A percentile compares a stretch with the other conserved stretches of the same genome.
Conservation (phyloP, 1,140 invertebrate species). For the Sogatella furcifera region DNA sequence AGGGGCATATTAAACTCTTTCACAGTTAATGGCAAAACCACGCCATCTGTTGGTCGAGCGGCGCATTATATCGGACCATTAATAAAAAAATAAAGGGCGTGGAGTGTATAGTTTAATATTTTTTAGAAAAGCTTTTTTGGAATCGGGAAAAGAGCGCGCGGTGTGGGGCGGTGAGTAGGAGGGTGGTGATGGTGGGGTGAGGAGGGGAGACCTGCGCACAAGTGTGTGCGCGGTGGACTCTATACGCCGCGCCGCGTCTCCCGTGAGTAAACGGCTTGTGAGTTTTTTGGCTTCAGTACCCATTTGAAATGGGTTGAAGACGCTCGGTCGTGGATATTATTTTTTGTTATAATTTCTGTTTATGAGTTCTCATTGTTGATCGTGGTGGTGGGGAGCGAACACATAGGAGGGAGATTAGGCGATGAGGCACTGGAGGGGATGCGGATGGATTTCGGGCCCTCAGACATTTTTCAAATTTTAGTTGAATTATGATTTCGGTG, state of each 20-base stretch:
- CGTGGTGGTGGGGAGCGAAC: conserved; percentile 6
- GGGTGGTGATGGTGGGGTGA: neutral
- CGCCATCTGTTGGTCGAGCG: neutral
- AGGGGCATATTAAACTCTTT: neutral
- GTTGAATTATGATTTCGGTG: conserved; percentile 7
- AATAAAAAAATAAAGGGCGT: conserved; percentile 12
- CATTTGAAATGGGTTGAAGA: conserved; percentile 17
- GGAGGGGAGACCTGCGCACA: neutral
- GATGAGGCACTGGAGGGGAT: neutral
- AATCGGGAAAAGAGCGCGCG: conserved; percentile 10
- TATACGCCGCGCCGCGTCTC: neutral
- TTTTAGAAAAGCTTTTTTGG: conserved; percentile 16
- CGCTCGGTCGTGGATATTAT: conserved; percentile 11
- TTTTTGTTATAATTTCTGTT: conserved; percentile 17
- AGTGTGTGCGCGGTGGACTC: conserved; percentile 7
- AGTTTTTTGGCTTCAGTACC: conserved; percentile 18
- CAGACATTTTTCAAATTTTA: conserved; percentile 12
- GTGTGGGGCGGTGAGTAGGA: neutral
- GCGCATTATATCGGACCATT: conserved; percentile 11
- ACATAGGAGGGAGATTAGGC: conserved; percentile 5
- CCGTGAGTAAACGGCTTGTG: conserved; percentile 12
- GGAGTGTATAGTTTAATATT: conserved; percentile 9
- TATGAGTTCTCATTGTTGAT: conserved; percentile 11
- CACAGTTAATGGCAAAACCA: conserved; percentile 1
- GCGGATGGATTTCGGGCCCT: conserved; percentile 5